These are phyloP conservation scores for Anguilla pacifica DNA, from an alignment of 2,797 vertebrate species.

Conservation along the genomic window DNA sequence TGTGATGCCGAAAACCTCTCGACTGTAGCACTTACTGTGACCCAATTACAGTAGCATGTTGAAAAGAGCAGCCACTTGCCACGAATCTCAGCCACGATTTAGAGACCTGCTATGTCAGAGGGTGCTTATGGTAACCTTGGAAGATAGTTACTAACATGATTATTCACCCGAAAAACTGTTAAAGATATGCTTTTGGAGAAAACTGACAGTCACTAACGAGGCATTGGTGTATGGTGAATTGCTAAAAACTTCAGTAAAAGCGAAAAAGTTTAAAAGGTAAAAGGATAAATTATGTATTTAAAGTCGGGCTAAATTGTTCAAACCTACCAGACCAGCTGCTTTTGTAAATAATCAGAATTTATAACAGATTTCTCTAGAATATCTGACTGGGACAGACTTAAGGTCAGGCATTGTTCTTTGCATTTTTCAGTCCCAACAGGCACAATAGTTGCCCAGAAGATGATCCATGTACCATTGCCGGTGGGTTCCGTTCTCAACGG, in stretches of 20 bases:
- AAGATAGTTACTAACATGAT: not conserved
- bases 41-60: not conserved
- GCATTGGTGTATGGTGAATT: not conserved
- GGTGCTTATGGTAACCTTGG: not conserved
- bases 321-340: not conserved
- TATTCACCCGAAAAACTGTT: not conserved
- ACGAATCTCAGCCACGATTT: not conserved
- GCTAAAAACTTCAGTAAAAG: not conserved
- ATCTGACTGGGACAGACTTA: not conserved
- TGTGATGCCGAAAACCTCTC: not conserved
- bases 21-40: not conserved
- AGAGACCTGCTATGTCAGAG: not conserved
- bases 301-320: not conserved
- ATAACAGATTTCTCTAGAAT: not conserved
- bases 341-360: not conserved
- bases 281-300: not conserved
- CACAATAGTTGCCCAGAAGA: not conserved
- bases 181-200: not conserved
- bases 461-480: not conserved
- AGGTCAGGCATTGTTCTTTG: not conserved
- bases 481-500: not conserved
- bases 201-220: not conserved
- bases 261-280: not conserved
- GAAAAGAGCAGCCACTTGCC: not conserved
- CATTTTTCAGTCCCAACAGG: not conserved